A percentile compares a stretch with the other conserved stretches of the same genome.
These are phyloP conservation scores for Nestor notabilis DNA, from an alignment of 2,113 vertebrate genomes.

Conservation along the genomic window DNA sequence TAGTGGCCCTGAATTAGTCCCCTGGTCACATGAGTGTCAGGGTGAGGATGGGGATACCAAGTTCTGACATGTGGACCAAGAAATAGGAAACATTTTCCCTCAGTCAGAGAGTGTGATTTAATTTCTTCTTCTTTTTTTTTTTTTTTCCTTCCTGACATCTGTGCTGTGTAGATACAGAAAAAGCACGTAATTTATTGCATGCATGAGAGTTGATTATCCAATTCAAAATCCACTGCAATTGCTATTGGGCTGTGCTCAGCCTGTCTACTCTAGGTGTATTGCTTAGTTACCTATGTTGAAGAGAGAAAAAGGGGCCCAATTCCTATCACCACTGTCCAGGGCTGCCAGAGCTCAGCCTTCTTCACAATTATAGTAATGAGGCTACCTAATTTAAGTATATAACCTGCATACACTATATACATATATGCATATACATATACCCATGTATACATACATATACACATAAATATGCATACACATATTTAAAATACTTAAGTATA, in stretches of 20 bases:
- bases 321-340: background rate
- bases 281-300: background rate
- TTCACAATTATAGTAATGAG: background rate
- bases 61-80: background rate
- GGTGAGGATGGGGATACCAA: background rate
- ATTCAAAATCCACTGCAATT: background rate
- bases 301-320: background rate
- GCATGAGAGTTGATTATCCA: background rate
- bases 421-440: background rate
- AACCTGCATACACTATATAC: background rate
- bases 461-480: background rate
- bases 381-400: background rate
- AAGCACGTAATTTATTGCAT: slow-evolving; percentile 4
- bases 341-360: background rate
- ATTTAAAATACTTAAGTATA: background rate
- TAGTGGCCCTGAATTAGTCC: background rate
- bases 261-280: background rate
- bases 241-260: background rate
- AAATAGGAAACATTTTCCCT: background rate
- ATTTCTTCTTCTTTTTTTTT: background rate
- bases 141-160: background rate
- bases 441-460: background rate
- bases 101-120: background rate
- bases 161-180: background rate
- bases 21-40: background rate